Percentiles rank a stretch among this genome's conserved stretches.
Evolutionary conservation across 2,113 vertebrate genomes (phyloP).

Genomic region (Antigone vipio): DNA sequence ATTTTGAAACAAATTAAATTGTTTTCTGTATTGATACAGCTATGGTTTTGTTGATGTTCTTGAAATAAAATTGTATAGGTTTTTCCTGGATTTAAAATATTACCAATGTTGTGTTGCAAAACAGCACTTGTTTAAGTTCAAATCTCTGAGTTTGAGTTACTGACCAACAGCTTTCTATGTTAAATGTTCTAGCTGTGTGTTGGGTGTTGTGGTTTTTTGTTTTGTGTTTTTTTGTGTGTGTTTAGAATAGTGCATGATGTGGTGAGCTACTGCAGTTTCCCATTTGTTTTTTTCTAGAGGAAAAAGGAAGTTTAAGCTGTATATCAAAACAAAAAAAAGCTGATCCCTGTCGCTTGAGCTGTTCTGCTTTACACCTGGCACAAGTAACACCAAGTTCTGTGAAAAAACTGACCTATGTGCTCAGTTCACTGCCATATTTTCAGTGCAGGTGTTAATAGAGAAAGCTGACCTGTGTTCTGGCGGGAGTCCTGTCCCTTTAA

Average conservation of each 20-base stretch:
- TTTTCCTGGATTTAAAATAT: slow-evolving; percentile 47
- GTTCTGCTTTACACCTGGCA: not conserved
- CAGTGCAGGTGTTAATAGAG: not conserved
- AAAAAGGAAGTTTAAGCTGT: not conserved
- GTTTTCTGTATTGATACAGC: slow-evolving; percentile 69
- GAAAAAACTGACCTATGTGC: not conserved
- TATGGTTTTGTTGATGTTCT: slow-evolving; percentile 70
- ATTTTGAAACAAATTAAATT: slow-evolving; percentile 80
- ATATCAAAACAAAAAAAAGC: not conserved
- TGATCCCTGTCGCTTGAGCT: not conserved
- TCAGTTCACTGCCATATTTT: not conserved
- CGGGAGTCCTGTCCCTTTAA: not conserved
- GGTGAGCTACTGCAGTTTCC: not conserved
- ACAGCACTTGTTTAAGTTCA: slow-evolving; percentile 25
- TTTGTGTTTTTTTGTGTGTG: not conserved
- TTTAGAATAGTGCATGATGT: not conserved
- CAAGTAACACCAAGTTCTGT: not conserved
- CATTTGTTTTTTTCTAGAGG: not conserved
- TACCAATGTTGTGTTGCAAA: slow-evolving; percentile 44
- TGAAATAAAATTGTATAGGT: slow-evolving; percentile 58
- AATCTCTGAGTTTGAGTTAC: not conserved
- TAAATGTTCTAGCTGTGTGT: not conserved
- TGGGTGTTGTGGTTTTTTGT: not conserved
- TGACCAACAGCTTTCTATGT: slow-evolving; percentile 13
- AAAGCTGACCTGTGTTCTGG: not conserved